Base-by-base conservation (phyloP, 2,113 vertebrate species). In the Columba livia region DNA sequence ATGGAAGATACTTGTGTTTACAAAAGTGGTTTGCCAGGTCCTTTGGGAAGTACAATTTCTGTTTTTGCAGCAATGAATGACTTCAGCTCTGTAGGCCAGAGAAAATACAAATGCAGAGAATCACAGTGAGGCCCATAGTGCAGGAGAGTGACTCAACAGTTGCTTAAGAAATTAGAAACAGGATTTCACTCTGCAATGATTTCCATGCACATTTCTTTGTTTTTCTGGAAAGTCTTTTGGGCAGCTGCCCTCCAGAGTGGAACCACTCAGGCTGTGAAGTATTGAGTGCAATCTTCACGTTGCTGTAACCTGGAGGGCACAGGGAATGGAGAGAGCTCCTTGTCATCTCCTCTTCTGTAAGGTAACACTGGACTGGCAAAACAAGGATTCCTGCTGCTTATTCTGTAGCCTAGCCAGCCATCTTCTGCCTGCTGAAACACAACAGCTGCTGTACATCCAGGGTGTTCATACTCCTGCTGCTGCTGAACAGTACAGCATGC, bases 381-480 rank as follows among this genome's bases (percentile, higher is more conserved):
- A 31, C 61, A 74, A 24, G 60, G 65, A 31, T 75, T 90, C 50
- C 87, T 90, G 73, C 48, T 87, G 89, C 44, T 89, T 81, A 11
- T 85, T 91, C 54, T 79, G 42, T 67, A 82, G 73, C 47, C 21
- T 38, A 42, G 64, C 89, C 92, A 96, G 72, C 19, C 51, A 36
- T 89, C 73, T 90, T 90, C 79, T 72, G 36, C 70, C 56, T 90
- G 70, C 85, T 88, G 64, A 89, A 91, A 73, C 38, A 82, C 42
- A 34, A 70, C 87, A 93, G 93, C 65, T 94, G 89, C 85, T 74
- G 44, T 80, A 58, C 53, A 69, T 60, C 65, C 77, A 66, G 38
- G 23, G 48, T 67, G 25, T 85, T 91, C 31, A 6, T 82, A 29
- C 21, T 92, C 56, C 87, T 70, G 60, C 70, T 94, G 89, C 34